These are phyloP conservation scores for Hypsibius dujardini DNA, from an alignment of 1,140 invertebrate genomes.

Conservation along the genomic window DNA sequence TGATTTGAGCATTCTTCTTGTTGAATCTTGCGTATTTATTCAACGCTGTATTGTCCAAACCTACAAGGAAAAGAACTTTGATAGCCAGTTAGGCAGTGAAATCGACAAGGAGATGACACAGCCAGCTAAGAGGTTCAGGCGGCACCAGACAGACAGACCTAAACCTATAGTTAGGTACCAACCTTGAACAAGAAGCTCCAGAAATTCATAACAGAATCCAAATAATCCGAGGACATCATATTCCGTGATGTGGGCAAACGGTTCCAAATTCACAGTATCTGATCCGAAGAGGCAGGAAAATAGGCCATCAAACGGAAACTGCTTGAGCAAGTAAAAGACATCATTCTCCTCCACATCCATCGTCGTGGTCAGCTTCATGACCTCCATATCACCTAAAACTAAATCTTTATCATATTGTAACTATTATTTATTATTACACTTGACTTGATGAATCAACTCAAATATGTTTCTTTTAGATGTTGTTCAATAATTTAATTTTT, in stretches of 20 bases:
- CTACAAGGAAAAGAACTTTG: neutral
- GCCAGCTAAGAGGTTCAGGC: too few relatives aligned
- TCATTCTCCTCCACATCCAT: slow-evolving; percentile 11
- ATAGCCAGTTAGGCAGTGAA: too few relatives aligned
- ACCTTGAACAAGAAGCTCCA: neutral
- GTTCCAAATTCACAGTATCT: slow-evolving; percentile 7
- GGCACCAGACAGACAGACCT: too few relatives aligned
- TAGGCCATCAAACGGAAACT: neutral
- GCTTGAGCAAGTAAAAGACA: neutral
- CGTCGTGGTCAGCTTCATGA: neutral
- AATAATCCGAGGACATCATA: neutral
- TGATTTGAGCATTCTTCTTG: neutral
- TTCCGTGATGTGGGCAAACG: neutral
- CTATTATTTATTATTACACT: too few relatives aligned
- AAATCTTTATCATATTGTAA: too few relatives aligned
- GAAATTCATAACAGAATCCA: slow-evolving; percentile 13
- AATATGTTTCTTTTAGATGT: too few relatives aligned
- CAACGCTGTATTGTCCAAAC: neutral
- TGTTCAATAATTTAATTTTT: too few relatives aligned
- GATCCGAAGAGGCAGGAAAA: neutral
- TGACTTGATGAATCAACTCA: too few relatives aligned
- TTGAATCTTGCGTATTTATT: slow-evolving; percentile 9
- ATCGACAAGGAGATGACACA: too few relatives aligned
- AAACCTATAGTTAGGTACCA: neutral
- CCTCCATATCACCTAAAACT: neutral